A percentile compares a stretch with the other conserved stretches of the same genome.
These are phyloP conservation scores for Petrocephalus microphthalmus DNA, from an alignment of 2,113 vertebrate species.

Conservation along the genomic window DNA sequence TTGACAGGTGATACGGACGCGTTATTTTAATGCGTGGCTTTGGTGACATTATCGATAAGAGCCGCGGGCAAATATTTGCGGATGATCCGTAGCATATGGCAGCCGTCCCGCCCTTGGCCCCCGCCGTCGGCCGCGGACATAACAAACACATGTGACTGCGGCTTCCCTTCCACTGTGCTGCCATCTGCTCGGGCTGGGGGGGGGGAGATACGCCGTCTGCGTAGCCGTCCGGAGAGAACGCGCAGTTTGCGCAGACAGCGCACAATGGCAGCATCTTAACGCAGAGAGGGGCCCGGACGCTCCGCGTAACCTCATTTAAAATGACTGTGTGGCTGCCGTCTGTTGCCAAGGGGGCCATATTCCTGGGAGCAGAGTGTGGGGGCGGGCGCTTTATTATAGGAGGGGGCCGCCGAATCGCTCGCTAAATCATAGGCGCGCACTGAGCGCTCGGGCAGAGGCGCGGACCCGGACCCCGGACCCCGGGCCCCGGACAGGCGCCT, in stretches of 20 bases:
- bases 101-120: slow-evolving; percentile 30
- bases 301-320: slow-evolving; percentile 1
- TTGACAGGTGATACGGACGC: not conserved
- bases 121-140: slow-evolving; percentile 52
- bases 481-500: slow-evolving; percentile 17
- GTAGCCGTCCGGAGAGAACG: not conserved
- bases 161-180: slow-evolving; percentile 42
- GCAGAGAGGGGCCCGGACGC: not conserved
- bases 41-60: not conserved
- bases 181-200: slow-evolving; percentile 59
- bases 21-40: not conserved
- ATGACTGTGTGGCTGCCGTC: not conserved
- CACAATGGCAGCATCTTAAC: not conserved
- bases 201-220: not conserved
- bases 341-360: not conserved
- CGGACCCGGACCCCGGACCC: too few species aligned
- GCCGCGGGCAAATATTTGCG: slow-evolving; percentile 26
- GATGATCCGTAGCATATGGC: slow-evolving; percentile 26
- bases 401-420: not conserved
- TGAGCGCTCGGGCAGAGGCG: too few species aligned
- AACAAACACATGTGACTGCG: slow-evolving; percentile 59
- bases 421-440: not conserved
- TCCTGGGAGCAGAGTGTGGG: not conserved
- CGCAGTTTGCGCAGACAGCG: slow-evolving; percentile 4
- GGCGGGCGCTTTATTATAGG: not conserved